Base-by-base conservation (phyloP, 30 jellyfish, hydroid and myxozoan genomes). In the Aurelia coerulea region DNA sequence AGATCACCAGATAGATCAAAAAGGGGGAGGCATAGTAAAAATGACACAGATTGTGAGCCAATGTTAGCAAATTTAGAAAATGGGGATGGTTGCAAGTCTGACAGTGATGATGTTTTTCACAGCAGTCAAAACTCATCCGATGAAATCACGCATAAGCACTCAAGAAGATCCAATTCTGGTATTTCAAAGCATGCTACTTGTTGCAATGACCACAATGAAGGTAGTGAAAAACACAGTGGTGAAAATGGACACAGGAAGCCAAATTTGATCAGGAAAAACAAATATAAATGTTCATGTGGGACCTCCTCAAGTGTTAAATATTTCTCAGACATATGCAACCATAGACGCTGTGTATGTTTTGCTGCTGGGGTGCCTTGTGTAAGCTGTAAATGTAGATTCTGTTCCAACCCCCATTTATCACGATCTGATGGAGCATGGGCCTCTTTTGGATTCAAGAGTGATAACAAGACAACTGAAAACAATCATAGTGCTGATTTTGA, bases 321-420 rank as follows among this genome's bases (percentile, higher is more conserved):
- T 68, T 79, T 83, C 66, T 63, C 94, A 12, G 97, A 90, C 69
- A 84, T 90, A 11, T 90, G 97, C 68, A 90, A 77, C 51, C 88
- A 91, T 65, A 65, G 79, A 37, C 95, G 97, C 15, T 90, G 97
- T 71, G 95, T 92, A 8, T 90, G 97, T 56, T 90, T 19, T 69
- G 84, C 95, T 41, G 95, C 91, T 34, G 95, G 93, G n/a, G 91
- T 91, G n/a, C 89, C 97, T 2, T 90, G 97, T 68, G 84, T 86
- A 9, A 77, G 84, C 75, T 90, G 97, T 72, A 90, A 90, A 72
- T 90, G 97, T 78, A 78, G 79, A 35, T 90, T 83, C 68, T 90
- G 97, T 56, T 90, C 97, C 65, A 90, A 90, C 78, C 97, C 97
- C 12, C 76, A 70, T 64, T 39, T 70, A 79, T 33, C 92, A n/a